phyloP scores from a whole-genome alignment of 2,888 invertebrate genomes.

The Kryphioiulus occultus region DNA sequence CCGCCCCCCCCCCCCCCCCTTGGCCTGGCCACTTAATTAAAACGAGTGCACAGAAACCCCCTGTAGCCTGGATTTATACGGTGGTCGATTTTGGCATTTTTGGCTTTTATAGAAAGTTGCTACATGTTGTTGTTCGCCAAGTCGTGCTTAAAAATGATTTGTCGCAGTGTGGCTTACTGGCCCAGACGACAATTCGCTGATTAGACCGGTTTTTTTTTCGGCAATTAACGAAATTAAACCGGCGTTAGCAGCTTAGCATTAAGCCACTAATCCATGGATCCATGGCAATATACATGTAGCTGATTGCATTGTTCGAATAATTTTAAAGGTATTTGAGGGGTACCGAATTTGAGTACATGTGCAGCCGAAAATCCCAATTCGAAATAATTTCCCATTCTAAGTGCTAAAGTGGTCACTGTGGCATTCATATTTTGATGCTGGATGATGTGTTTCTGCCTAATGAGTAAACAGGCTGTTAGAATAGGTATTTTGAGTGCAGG shows the following conservation, averaged over 20 bases:
- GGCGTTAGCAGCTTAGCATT: neutral
- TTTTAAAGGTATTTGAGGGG: too few species aligned
- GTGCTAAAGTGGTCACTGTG: neutral
- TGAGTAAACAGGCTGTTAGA: neutral
- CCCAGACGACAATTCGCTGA: neutral
- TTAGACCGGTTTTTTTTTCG: neutral
- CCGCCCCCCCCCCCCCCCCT: neutral
- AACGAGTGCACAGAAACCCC: constrained; percentile 21
- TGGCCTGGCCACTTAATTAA: constrained; percentile 13
- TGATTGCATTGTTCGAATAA: neutral
- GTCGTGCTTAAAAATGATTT: constrained; percentile 30
- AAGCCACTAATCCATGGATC: neutral
- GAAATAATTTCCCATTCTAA: neutral
- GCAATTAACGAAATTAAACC: constrained; percentile 18
- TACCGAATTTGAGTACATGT: neutral
- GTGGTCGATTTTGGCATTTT: constrained; percentile 39
- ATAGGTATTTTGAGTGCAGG: neutral
- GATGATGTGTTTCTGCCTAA: neutral
- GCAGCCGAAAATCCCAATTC: neutral
- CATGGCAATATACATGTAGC: neutral
- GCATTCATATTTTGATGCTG: neutral
- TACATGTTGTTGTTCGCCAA: neutral
- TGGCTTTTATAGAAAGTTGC: constrained; percentile 26
- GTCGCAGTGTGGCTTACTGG: neutral
- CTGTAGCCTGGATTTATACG: constrained; percentile 13